phyloP scores from a whole-genome alignment of 2,797 vertebrate genomes.

The Phalloptychus januarius region DNA sequence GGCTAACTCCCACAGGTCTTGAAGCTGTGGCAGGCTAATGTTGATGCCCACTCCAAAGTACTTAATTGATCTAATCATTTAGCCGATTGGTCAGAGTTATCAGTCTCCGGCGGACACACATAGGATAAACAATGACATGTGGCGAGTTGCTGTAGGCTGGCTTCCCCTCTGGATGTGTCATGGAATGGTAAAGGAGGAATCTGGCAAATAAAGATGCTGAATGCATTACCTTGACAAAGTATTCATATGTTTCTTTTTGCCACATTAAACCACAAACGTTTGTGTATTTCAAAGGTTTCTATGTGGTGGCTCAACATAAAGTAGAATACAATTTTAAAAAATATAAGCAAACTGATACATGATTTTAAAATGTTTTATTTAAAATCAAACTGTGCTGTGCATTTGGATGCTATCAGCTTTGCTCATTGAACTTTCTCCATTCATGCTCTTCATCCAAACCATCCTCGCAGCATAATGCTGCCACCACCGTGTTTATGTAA shows the following conservation, averaged over 20 bases:
- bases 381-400: not conserved
- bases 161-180: conserved; percentile 32
- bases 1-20: conserved; percentile 72
- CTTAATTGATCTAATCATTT: conserved; percentile 84
- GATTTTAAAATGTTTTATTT: not conserved
- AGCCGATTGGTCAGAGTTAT: conserved; percentile 80
- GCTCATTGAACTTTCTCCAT: not conserved
- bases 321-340: not conserved
- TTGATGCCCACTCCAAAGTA: conserved; percentile 70
- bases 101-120: conserved; percentile 75
- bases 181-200: conserved; percentile 9
- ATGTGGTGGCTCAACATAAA: not conserved
- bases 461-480: not conserved
- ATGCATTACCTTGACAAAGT: conserved; percentile 1
- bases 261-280: not conserved
- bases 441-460: not conserved
- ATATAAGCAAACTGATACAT: not conserved
- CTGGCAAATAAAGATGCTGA: not conserved
- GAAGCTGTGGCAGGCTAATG: conserved; percentile 65
- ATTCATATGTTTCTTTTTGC: not conserved
- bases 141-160: conserved; percentile 58
- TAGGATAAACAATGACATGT: conserved; percentile 73
- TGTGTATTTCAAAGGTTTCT: not conserved
- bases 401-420: not conserved
- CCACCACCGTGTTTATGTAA: not conserved